These are phyloP conservation scores for Arvicanthis niloticus DNA, from an alignment of 2,113 vertebrate species.

Conservation along the genomic window DNA sequence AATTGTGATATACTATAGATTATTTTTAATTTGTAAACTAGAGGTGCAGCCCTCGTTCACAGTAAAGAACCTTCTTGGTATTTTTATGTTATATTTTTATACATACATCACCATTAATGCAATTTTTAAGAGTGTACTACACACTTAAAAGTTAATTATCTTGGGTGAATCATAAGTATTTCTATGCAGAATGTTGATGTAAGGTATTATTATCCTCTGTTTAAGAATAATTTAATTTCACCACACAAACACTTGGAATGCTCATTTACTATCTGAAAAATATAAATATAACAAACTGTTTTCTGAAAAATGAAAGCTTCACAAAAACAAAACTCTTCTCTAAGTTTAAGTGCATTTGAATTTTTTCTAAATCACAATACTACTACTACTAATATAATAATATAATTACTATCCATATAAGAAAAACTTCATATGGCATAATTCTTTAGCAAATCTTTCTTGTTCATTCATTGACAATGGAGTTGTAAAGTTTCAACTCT, in stretches of 20 bases:
- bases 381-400: neutral
- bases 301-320: neutral
- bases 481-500: neutral
- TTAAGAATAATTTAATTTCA: conserved; percentile 24
- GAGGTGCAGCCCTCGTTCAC: neutral
- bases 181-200: neutral
- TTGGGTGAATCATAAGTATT: neutral
- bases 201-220: neutral
- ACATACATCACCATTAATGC: neutral
- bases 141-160: conserved; percentile 20
- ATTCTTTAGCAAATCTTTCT: neutral
- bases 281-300: neutral
- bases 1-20: neutral
- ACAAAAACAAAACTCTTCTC: neutral
- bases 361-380: neutral
- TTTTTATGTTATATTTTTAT: neutral
- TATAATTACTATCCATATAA: neutral
- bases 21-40: neutral
- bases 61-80: neutral
- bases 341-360: neutral
- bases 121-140: neutral
- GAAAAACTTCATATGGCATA: neutral
- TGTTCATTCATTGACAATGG: neutral
- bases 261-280: neutral
- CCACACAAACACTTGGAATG: neutral